Evolutionary conservation across 2,113 vertebrate genomes (phyloP).

Genomic region (Ia io): DNA sequence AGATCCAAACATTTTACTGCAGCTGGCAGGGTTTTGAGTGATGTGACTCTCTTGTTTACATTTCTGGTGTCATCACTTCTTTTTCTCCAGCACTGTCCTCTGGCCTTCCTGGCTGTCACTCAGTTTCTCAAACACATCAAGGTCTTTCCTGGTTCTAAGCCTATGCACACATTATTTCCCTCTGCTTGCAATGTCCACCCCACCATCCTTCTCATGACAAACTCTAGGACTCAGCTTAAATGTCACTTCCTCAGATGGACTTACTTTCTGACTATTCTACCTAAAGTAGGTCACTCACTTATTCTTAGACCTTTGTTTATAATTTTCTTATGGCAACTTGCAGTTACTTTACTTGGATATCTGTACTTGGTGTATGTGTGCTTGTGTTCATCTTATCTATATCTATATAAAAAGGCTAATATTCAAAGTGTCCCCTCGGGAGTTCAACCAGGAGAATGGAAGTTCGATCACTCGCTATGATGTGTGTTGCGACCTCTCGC

Average conservation of each 20-base stretch:
- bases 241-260: neutral
- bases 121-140: neutral
- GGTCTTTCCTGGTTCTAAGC: neutral
- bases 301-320: neutral
- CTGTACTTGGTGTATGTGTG: neutral
- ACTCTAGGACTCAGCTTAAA: neutral
- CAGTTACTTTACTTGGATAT: slow-evolving; percentile 2
- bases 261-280: slow-evolving; percentile 4
- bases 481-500: too few species aligned
- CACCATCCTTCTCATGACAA: neutral
- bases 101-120: neutral
- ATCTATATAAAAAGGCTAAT: too few species aligned
- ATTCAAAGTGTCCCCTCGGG: too few species aligned
- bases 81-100: neutral
- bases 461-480: too few species aligned
- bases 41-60: neutral
- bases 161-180: neutral
- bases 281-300: neutral
- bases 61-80: neutral
- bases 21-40: neutral
- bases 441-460: too few species aligned
- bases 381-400: neutral
- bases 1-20: neutral
- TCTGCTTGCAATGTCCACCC: neutral
- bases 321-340: neutral